Evolutionary conservation across 2,113 vertebrate species (phyloP), one percentile per base, ranked within the genome.

Genomic region (Sardina pilchardus): DNA sequence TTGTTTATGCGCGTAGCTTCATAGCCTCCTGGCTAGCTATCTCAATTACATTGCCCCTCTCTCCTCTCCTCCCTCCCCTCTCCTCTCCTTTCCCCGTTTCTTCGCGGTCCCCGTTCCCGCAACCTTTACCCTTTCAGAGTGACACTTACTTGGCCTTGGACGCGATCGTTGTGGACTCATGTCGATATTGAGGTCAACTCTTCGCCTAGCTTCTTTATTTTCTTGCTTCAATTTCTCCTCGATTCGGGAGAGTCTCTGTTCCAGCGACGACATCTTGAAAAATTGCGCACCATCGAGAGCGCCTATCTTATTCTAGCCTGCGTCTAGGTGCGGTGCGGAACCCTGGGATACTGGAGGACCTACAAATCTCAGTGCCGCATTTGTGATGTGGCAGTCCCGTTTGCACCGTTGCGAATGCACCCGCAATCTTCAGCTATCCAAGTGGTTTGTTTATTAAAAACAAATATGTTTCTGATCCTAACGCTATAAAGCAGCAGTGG

Each of bases 181-280:
- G 92, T 96, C 95, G 91, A 96, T 96, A 90, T 91, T 95, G 56
- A 96, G 94, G 93, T 96, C 95, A 88, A 96, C 96, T 86, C 93
- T 94, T 88, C 94, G 91, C 56, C 94, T 94, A 53, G 94, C 92
- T 86, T 96, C 95, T 90, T 94, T 94, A 90, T 96, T 95, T 85
- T 96, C 95, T 86, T 95, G 95, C 90, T 95, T 96, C 89, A 96
- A 91, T 92, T 95, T 95, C 94, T 96, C 95, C 93, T 96, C 95
- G 92, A 96, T 96, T 90, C 95, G 93, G 89, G 95, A 96, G 90
- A 96, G 93, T 92, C 95, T 96, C 95, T 96, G 94, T 89, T 96
- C 95, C 92, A 96, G 92, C 94, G 95, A 96, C 95, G 95, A 96
- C 95, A 96, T 96, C 94, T 96, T 95, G 95, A 92, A 95, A 95